phyloP scores from a whole-genome alignment of 2,797 vertebrate genomes.

The Thripadectes ignobilis region DNA sequence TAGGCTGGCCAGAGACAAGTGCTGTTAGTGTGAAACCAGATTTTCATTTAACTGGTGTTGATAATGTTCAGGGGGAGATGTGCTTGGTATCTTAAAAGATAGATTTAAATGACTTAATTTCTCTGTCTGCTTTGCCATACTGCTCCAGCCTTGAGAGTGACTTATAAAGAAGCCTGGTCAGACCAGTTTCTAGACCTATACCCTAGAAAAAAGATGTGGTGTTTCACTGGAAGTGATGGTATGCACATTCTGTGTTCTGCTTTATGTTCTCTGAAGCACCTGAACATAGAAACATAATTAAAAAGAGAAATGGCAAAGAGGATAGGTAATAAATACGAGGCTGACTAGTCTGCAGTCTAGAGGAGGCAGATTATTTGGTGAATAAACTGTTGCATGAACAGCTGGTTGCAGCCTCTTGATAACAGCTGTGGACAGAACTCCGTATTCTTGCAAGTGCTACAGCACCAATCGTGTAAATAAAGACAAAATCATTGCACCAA shows the following conservation, averaged over 20 bases:
- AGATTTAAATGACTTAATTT: not conserved
- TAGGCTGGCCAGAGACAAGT: not conserved
- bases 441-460: not conserved
- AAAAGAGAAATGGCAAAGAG: not conserved
- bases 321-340: not conserved
- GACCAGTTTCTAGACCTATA: not conserved
- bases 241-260: not conserved
- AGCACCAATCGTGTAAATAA: not conserved
- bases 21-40: not conserved
- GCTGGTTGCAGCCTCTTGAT: not conserved
- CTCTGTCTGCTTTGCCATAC: not conserved
- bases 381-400: not conserved
- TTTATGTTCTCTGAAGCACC: not conserved
- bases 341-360: not conserved
- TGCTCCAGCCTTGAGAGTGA: not conserved
- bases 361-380: not conserved
- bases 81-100: not conserved
- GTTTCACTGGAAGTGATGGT: not conserved
- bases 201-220: not conserved
- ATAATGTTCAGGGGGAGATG: not conserved
- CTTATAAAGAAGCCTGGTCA: not conserved
- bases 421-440: not conserved
- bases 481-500: not conserved
- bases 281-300: not conserved
- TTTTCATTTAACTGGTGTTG: not conserved